Base-by-base conservation (phyloP, 2,113 vertebrate species). In the Cheilinus undulatus region DNA sequence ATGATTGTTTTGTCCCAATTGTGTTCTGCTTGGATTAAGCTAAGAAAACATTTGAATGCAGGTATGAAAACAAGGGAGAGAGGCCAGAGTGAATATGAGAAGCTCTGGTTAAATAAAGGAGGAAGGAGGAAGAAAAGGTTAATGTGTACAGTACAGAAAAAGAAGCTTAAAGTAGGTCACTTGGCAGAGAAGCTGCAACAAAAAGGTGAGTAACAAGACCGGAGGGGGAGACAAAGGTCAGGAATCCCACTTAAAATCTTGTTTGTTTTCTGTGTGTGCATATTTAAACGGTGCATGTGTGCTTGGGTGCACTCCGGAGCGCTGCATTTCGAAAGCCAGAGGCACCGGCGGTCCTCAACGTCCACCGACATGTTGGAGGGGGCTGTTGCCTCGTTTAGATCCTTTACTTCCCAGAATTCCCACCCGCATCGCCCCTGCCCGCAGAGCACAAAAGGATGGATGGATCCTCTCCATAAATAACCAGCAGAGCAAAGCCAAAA, bases 401-500 rank as follows among this genome's bases (percentile, higher is more conserved):
- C 69, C 72, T 65, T 61, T 62, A 64, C 56, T 90, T 91, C 87
- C 89, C 82, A 80, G 81, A 91, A 91, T 83, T 86, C 78, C 91
- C 84, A 78, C 84, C 88, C 74, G 76, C 87, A 84, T 86, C 23
- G 73, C 74, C 67, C 30, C 77, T 74, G 74, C 81, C 90, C 84
- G 48, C 83, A 84, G 75, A 89, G 82, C 88, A 86, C 85, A 88
- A 83, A 86, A 79, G 84, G 83, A 90, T 82, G 85, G 88, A 88
- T 87, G 87, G 87, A 90, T 89, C 73, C 78, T 82, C 83, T 91
- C 91, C 91, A 90, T 92, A 90, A 92, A 93, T 90, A 91, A 91
- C 85, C 81, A 60, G 59, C 79, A 54, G 80, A 86, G 88, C 73
- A 38, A 53, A 81, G 83, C 83, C 89, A 89, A 87, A 88, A 87